Conservation (phyloP, 1,140 invertebrate species). For the Thalassaphorura encarpata region DNA sequence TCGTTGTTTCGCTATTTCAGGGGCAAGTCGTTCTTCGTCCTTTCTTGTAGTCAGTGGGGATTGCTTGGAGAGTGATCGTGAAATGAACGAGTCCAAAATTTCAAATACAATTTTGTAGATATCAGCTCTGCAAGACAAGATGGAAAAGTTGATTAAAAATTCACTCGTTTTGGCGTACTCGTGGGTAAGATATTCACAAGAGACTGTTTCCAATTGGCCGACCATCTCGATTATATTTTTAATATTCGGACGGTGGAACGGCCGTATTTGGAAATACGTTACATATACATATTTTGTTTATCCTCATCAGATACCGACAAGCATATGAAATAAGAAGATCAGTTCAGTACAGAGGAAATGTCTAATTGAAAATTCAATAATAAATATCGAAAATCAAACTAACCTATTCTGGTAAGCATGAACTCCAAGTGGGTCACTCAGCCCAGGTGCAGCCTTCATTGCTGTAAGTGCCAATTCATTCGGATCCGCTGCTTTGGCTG, state of each 20-base stretch:
- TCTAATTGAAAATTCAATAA: too few relatives aligned
- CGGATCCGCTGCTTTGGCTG: constrained; percentile 26
- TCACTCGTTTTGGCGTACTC: too few relatives aligned
- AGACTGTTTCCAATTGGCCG: too few relatives aligned
- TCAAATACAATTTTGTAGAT: constrained; percentile 29
- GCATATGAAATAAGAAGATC: background rate
- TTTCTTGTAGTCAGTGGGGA: constrained; percentile 11
- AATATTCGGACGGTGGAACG: too few relatives aligned
- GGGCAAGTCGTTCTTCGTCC: background rate
- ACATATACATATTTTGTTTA: too few relatives aligned
- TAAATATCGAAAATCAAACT: too few relatives aligned
- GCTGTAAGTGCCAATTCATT: constrained; percentile 21
- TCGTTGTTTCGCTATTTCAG: constrained; percentile 8
- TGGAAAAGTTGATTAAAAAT: background rate
- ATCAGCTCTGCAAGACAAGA: constrained; percentile 14
- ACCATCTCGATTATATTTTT: too few relatives aligned
- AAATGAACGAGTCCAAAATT: constrained; percentile 19
- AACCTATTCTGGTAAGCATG: constrained; percentile 56
- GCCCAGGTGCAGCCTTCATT: constrained; percentile 4
- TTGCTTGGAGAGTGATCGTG: constrained; percentile 7
- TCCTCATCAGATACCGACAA: background rate
- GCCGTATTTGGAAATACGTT: too few relatives aligned
- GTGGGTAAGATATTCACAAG: too few relatives aligned
- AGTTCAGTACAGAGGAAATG: too few relatives aligned
- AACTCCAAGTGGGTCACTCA: constrained; percentile 14